Conservation (phyloP, 1,140 invertebrate species). For the Magallana ariakensis region DNA sequence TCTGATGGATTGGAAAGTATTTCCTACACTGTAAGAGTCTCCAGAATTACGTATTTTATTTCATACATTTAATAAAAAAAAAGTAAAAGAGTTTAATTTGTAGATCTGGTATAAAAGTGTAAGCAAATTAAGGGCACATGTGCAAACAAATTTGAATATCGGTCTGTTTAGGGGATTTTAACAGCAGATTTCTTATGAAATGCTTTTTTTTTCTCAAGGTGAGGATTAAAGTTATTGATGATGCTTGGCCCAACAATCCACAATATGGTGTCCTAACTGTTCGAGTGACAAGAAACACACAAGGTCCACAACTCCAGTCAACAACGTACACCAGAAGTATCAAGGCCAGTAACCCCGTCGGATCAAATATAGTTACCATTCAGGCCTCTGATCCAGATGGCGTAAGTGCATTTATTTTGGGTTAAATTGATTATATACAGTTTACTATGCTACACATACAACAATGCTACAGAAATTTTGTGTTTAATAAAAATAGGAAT, state of each 20-base stretch:
- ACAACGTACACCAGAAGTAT: constrained; percentile 88
- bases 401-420: constrained; percentile 49
- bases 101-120: too few species aligned
- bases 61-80: too few species aligned
- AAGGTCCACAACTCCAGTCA: constrained; percentile 90
- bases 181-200: too few species aligned
- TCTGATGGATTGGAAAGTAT: constrained; percentile 84
- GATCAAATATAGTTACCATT: constrained; percentile 59
- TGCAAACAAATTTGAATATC: too few species aligned
- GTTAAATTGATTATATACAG: too few species aligned
- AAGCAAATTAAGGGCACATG: too few species aligned
- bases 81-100: too few species aligned
- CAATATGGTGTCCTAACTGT: constrained; percentile 58
- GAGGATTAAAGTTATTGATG: constrained; percentile 63
- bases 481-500: too few species aligned
- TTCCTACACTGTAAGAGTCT: constrained; percentile 61
- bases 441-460: too few species aligned
- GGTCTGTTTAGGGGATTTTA: too few species aligned
- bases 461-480: too few species aligned
- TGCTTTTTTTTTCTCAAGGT: constrained; percentile 56
- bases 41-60: neutral
- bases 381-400: constrained; percentile 72
- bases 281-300: constrained; percentile 85
- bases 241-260: constrained; percentile 60
- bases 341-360: constrained; percentile 57